A percentile compares a stretch with the other conserved stretches of the same genome.
Conservation (phyloP, 64 coral and sea anemone species). For the Montipora capricornis region DNA sequence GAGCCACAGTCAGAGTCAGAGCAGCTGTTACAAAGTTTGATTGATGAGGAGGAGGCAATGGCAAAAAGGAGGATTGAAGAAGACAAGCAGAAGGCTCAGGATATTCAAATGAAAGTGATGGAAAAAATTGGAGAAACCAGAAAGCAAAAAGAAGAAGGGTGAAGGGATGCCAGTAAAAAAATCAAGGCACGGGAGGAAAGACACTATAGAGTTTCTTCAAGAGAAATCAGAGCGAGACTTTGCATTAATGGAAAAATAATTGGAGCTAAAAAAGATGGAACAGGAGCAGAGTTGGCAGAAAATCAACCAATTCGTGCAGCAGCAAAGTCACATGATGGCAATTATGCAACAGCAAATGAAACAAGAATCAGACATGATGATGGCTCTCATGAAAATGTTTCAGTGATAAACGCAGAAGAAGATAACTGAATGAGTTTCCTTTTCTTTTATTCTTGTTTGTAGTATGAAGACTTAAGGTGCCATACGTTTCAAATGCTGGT, state of each 20-base stretch:
- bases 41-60: too few species aligned
- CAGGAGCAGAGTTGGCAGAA: not conserved
- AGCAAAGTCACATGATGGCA: not conserved
- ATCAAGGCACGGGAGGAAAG: not conserved
- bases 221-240: not conserved
- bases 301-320: not conserved
- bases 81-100: too few species aligned
- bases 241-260: slow-evolving; percentile 4
- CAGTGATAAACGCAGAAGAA: not conserved
- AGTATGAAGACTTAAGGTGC: not conserved
- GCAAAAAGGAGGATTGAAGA: too few species aligned
- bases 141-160: too few species aligned
- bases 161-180: not conserved
- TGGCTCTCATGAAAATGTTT: not conserved
- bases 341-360: not conserved
- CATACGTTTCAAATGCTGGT: too few species aligned
- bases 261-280: not conserved
- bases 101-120: too few species aligned
- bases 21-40: not conserved
- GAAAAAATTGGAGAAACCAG: too few species aligned
- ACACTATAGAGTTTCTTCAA: slow-evolving; percentile 23
- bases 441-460: not conserved
- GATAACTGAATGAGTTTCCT: not conserved
- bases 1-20: not conserved
- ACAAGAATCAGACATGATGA: not conserved